These are phyloP conservation scores for Clarias magur DNA, from an alignment of 2,113 vertebrate genomes.

Conservation along the genomic window DNA sequence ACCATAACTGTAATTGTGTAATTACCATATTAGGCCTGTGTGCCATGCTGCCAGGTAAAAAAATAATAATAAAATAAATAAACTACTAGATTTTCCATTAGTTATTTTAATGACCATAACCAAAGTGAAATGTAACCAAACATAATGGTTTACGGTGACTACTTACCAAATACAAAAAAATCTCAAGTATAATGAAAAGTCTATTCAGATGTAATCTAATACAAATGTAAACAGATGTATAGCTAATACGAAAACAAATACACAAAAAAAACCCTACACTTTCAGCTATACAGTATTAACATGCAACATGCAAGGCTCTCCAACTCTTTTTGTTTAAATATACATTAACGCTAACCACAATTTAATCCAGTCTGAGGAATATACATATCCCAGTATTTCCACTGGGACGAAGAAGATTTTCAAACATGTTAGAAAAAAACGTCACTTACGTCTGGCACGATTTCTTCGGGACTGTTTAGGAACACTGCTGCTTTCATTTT, in stretches of 20 bases:
- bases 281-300: background rate
- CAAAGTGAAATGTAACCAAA: background rate
- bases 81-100: background rate
- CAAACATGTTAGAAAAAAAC: background rate
- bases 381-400: background rate
- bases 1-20: background rate
- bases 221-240: too few species aligned
- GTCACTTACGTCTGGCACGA: slow-evolving; percentile 80
- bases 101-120: background rate
- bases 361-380: background rate
- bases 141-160: background rate
- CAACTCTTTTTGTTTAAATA: background rate
- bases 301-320: background rate
- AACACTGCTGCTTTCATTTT: slow-evolving; percentile 71
- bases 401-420: background rate
- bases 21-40: background rate
- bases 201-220: background rate
- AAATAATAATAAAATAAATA: background rate
- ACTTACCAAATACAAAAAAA: too few species aligned
- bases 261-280: background rate
- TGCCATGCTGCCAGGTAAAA: background rate
- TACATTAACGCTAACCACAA: background rate
- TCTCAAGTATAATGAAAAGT: background rate
- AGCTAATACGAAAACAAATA: too few species aligned
- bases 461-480: slow-evolving; percentile 72